Percentiles rank a stretch among this genome's conserved stretches.
These are phyloP conservation scores for Philereme vetulata DNA, from an alignment of 2,888 invertebrate species.

Conservation along the genomic window DNA sequence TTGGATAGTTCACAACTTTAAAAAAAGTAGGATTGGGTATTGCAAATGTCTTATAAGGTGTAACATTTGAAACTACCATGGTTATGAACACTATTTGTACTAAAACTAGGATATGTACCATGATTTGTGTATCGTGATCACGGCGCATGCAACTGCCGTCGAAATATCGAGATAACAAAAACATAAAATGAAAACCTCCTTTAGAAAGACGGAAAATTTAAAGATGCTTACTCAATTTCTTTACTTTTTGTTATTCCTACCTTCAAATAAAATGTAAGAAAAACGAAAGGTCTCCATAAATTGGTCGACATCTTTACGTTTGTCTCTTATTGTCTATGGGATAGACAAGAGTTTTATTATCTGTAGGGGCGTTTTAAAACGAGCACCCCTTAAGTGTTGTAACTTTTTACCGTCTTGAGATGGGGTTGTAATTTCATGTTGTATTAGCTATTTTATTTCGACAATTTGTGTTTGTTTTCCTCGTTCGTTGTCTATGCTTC, in stretches of 20 bases:
- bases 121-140: too few species aligned
- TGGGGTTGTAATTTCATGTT: conserved; percentile 58
- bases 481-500: conserved; percentile 4
- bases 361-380: conserved; percentile 75
- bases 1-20: too few species aligned
- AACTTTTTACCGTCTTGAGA: conserved; percentile 56
- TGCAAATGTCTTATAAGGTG: too few species aligned
- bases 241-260: not conserved
- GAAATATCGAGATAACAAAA: too few species aligned
- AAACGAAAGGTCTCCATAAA: conserved; percentile 42
- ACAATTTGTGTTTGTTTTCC: conserved; percentile 24
- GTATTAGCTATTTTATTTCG: conserved; percentile 42
- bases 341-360: conserved; percentile 80
- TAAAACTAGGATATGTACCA: too few species aligned
- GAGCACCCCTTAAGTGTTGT: conserved; percentile 73
- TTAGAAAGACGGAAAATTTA: too few species aligned
- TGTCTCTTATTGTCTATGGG: conserved; percentile 77
- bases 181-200: too few species aligned
- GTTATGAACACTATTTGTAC: too few species aligned
- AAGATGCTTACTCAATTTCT: too few species aligned
- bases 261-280: not conserved
- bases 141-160: too few species aligned
- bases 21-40: too few species aligned
- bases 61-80: too few species aligned
- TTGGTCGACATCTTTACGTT: conserved; percentile 61